Evolutionary conservation across 2,888 invertebrate genomes (phyloP), one percentile per base, ranked within the genome.

Genomic region (Galerucella pusilla): DNA sequence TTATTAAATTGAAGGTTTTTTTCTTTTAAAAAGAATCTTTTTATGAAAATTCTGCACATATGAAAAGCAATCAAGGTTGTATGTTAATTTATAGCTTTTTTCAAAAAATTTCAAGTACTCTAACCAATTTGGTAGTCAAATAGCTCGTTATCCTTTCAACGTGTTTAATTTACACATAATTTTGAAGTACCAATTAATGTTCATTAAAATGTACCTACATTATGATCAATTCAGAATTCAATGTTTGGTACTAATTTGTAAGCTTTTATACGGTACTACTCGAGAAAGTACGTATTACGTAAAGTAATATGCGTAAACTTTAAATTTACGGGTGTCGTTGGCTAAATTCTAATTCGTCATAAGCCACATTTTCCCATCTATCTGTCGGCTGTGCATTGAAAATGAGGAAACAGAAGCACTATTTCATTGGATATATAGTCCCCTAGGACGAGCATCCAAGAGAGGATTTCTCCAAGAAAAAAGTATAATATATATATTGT

Each of bases 171-270:
- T 14, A 11, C 49, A 49, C 49, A 49, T 49, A 12, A 14, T 12
- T 49, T 54, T 54, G 54, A 54, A 54, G 54, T 54, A 54, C n/a
- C 54, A 54, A 54, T 54, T 54, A 54, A n/a, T 7, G n/a, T 54
- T n/a, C 54, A 54, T 54, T 54, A n/a, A n/a, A 14, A 54, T 16
- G n/a, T 49, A 14, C 11, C n/a, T 54, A 54, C n/a, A 7, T 54
- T n/a, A 54, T n/a, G 7, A 54, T 54, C 54, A 54, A 54, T 54
- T 16, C 12, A n/a, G 5, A 54, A n/a, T 54, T 54, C 14, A n/a
- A 54, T 54, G 14, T 14, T 49, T 49, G 49, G 49, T 54, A 54
- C 14, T 54, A 54, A 54, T 54, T 12, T 52, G 52, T n/a, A 4
- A 46, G 12, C 46, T 12, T 52, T n/a, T n/a, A 54, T 14, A 54